phyloP scores from a whole-genome alignment of 30 jellyfish, hydroid and myxozoan genomes.

The Chrysaora quinquecirrha region DNA sequence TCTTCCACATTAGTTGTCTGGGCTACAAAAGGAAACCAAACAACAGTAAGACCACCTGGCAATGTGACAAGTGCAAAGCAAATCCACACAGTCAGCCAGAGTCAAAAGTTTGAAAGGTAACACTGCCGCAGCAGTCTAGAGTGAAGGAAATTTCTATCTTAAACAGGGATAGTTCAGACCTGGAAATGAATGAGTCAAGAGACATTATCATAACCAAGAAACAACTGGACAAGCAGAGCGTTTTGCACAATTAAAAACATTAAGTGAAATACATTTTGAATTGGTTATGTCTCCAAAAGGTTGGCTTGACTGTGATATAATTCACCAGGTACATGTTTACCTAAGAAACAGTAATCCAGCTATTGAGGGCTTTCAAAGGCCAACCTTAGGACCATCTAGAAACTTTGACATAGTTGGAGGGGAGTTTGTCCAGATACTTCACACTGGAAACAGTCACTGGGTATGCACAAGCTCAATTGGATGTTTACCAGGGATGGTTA shows the following conservation, averaged over 20 bases:
- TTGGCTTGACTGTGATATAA: constrained; percentile 61
- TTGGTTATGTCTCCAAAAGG: constrained; percentile 51
- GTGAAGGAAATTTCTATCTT: constrained; percentile 43
- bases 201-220: constrained; percentile 25
- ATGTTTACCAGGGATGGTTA: too few species aligned
- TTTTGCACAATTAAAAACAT: constrained; percentile 25
- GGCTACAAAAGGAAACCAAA: constrained; percentile 59
- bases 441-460: too few species aligned
- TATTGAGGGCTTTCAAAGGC: too few species aligned
- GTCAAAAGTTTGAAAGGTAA: constrained; percentile 34
- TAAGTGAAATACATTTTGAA: constrained; percentile 39
- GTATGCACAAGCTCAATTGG: too few species aligned
- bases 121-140: constrained; percentile 55
- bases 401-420: too few species aligned
- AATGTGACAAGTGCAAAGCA: constrained; percentile 57
- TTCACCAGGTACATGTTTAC: constrained; percentile 41
- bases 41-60: constrained; percentile 60
- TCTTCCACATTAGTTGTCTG: constrained; percentile 52
- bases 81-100: constrained; percentile 44
- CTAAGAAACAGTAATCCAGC: constrained; percentile 59
- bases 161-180: constrained; percentile 46
- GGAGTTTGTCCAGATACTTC: too few species aligned
- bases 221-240: constrained; percentile 53
- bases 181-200: constrained; percentile 28
- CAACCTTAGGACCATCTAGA: too few species aligned